Percentiles rank a stretch among this genome's conserved stretches.
Conservation (phyloP, 1,140 invertebrate species). For the Zelostemma sp. region DNA sequence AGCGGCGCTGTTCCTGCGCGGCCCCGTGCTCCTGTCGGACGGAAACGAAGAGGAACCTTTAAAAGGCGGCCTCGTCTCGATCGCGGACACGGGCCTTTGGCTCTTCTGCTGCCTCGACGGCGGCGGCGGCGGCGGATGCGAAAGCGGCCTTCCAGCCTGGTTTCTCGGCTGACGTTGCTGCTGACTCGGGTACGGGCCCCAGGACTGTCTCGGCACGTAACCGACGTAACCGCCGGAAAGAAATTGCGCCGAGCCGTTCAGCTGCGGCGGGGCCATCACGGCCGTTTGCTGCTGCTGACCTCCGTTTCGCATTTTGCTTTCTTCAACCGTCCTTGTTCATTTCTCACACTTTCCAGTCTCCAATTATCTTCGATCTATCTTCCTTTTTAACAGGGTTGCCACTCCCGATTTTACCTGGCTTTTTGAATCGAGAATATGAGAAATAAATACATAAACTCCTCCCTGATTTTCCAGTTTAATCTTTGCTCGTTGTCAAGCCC, state of each 20-base stretch:
- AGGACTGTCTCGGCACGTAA: slow-evolving; percentile 62
- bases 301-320: slow-evolving; percentile 64
- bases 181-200: slow-evolving; percentile 58
- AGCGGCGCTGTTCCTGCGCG: slow-evolving; percentile 48
- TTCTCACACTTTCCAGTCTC: too few species aligned
- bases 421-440: too few species aligned
- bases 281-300: slow-evolving; percentile 64
- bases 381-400: not conserved
- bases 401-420: too few species aligned
- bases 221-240: slow-evolving; percentile 64
- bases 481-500: too few species aligned
- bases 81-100: slow-evolving; percentile 44
- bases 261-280: slow-evolving; percentile 66
- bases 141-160: slow-evolving; percentile 55
- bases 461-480: too few species aligned
- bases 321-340: slow-evolving; percentile 5
- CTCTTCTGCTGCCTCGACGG: slow-evolving; percentile 45
- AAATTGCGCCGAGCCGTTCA: slow-evolving; percentile 67
- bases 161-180: slow-evolving; percentile 19
- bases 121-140: slow-evolving; percentile 63
- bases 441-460: slow-evolving; percentile 10
- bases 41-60: slow-evolving; percentile 54
- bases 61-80: slow-evolving; percentile 17
- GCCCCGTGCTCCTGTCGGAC: slow-evolving; percentile 43
- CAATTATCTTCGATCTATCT: not conserved